A percentile compares a stretch with the other conserved stretches of the same genome.
These are phyloP conservation scores for Drosophila tanythrix DNA, from an alignment of 2,888 invertebrate genomes.

Conservation along the genomic window DNA sequence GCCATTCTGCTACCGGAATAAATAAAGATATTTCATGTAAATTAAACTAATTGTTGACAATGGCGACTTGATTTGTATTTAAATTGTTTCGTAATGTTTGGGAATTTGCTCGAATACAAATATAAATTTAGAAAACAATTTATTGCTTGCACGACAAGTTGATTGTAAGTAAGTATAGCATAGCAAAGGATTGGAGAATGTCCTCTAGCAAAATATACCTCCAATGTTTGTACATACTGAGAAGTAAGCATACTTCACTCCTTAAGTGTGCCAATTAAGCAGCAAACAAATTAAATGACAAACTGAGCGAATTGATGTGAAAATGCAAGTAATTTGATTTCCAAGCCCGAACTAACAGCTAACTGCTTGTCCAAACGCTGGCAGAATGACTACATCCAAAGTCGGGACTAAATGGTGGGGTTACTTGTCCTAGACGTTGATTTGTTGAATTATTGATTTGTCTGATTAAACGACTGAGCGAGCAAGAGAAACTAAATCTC, in stretches of 20 bases:
- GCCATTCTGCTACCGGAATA: not conserved
- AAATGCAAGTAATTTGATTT: constrained; percentile 70
- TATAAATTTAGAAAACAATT: not conserved
- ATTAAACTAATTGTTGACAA: constrained; percentile 5
- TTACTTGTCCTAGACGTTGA: constrained; percentile 55
- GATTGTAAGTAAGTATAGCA: not conserved
- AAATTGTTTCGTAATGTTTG: not conserved
- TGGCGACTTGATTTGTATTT: constrained; percentile 2
- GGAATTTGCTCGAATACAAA: not conserved
- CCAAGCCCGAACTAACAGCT: constrained; percentile 29
- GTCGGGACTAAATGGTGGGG: constrained; percentile 18
- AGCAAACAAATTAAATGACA: constrained; percentile 1
- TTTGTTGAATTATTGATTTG: constrained; percentile 76
- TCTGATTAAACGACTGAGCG: constrained; percentile 69
- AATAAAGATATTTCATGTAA: constrained; percentile 11
- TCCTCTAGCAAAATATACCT: not conserved
- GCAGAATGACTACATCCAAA: constrained; percentile 2
- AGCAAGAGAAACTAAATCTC: constrained; percentile 6
- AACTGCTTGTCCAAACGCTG: constrained; percentile 20
- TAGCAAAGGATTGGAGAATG: not conserved
- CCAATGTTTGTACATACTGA: not conserved
- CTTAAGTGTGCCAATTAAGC: not conserved
- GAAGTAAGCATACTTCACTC: not conserved
- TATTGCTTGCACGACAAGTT: not conserved
- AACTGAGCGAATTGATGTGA: constrained; percentile 64